Percentiles rank a stretch among this genome's conserved stretches.
Conservation (phyloP, 2,888 invertebrate species). For the Metellina segmentata region DNA sequence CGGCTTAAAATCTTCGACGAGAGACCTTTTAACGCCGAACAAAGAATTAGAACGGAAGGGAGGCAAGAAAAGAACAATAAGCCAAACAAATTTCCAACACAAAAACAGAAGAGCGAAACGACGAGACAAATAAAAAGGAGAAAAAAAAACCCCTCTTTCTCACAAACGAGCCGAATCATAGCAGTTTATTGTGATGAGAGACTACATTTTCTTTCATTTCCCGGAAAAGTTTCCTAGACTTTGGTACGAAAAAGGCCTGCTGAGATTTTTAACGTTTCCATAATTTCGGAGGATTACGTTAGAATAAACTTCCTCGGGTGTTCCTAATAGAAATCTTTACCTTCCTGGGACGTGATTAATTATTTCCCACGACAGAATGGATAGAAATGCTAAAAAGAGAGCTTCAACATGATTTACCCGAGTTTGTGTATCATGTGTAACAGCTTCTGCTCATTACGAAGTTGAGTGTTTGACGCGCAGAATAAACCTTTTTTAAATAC, state of each 20-base stretch:
- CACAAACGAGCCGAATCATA: background rate
- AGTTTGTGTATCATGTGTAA: background rate
- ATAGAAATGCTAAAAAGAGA: background rate
- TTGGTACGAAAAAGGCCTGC: background rate
- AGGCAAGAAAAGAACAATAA: background rate
- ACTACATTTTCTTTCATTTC: background rate
- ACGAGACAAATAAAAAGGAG: background rate
- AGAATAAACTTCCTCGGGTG: background rate
- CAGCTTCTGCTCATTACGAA: background rate
- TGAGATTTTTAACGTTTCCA: background rate
- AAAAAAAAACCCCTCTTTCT: too few species aligned
- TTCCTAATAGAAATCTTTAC: background rate
- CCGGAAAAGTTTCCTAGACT: background rate
- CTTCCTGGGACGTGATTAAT: background rate
- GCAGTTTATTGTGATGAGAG: constrained; percentile 8
- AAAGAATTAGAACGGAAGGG: constrained; percentile 15
- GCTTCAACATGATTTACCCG: background rate
- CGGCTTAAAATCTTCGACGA: background rate
- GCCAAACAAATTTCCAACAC: background rate
- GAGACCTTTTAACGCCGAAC: constrained; percentile 6
- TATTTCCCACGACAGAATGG: background rate
- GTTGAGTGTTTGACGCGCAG: background rate
- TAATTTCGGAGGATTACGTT: background rate
- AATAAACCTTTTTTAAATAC: background rate
- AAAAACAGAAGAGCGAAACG: background rate